Conservation (phyloP, 2,888 invertebrate genomes). For the Macaria liturata region DNA sequence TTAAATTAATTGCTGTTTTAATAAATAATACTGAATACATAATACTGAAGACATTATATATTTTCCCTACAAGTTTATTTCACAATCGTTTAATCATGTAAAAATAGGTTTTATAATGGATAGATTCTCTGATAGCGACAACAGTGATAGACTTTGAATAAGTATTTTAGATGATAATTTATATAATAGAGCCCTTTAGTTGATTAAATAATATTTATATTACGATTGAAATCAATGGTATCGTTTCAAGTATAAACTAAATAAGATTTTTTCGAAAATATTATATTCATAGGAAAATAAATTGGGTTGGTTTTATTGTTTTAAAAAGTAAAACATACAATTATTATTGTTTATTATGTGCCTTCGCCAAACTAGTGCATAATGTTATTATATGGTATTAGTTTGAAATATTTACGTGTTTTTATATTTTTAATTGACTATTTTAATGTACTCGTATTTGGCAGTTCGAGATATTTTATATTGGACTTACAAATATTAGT, state of each 20-base stretch:
- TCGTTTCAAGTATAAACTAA: too few species aligned
- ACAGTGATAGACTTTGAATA: constrained; percentile 24
- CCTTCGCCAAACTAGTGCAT: constrained; percentile 33
- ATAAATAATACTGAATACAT: too few species aligned
- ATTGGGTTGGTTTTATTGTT: too few species aligned
- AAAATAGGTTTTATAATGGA: constrained; percentile 18
- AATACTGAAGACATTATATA: too few species aligned
- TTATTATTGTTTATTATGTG: constrained; percentile 14
- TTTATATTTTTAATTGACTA: constrained; percentile 39
- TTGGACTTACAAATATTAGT: constrained; percentile 20
- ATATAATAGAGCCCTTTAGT: too few species aligned
- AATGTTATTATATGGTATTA: constrained; percentile 8
- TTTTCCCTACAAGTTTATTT: too few species aligned
- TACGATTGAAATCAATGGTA: too few species aligned
- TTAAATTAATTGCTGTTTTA: too few species aligned
- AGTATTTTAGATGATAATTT: constrained; percentile 1
- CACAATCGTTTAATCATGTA: constrained; percentile 1
- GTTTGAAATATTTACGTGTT: constrained; percentile 17
- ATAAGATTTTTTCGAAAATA: too few species aligned
- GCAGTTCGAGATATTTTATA: constrained; percentile 40
- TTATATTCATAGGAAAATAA: too few species aligned
- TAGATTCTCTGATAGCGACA: constrained; percentile 19
- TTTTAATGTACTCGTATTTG: constrained; percentile 33
- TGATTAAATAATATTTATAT: neutral
- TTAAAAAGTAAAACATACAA: neutral